Evolutionary conservation across 2,888 invertebrate genomes (phyloP).

Genomic region (Mesorhabditis spiculigera): DNA sequence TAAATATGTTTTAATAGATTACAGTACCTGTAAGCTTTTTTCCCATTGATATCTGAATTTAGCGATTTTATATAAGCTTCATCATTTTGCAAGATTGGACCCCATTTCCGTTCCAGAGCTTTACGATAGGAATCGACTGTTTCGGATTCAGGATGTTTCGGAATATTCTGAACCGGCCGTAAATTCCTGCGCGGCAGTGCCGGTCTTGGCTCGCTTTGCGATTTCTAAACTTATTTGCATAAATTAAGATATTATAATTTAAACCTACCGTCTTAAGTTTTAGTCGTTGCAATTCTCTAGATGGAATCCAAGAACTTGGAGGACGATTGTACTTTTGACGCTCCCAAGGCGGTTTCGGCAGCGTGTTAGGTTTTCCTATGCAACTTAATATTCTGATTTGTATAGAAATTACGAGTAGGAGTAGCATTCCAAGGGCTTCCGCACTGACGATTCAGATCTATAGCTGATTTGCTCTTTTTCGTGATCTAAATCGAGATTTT

Average conservation of each 20-base stretch:
- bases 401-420: too few species aligned
- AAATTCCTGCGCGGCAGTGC: background rate
- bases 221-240: background rate
- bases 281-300: background rate
- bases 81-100: background rate
- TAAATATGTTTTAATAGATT: too few species aligned
- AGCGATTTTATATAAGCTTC: background rate
- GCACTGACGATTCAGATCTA: too few species aligned
- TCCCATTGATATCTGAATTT: background rate
- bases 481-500: background rate
- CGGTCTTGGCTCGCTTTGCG: conserved; percentile 6
- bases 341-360: background rate
- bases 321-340: background rate
- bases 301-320: background rate
- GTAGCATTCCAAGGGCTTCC: too few species aligned
- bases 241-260: too few species aligned
- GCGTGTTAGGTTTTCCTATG: too few species aligned
- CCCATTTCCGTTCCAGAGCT: background rate
- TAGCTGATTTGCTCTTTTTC: background rate
- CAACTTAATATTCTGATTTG: too few species aligned
- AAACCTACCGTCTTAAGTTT: too few species aligned
- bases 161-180: too few species aligned
- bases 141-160: too few species aligned
- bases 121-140: background rate
- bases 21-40: background rate